phyloP scores from a whole-genome alignment of 2,113 vertebrate species.

The Pandion haliaetus region DNA sequence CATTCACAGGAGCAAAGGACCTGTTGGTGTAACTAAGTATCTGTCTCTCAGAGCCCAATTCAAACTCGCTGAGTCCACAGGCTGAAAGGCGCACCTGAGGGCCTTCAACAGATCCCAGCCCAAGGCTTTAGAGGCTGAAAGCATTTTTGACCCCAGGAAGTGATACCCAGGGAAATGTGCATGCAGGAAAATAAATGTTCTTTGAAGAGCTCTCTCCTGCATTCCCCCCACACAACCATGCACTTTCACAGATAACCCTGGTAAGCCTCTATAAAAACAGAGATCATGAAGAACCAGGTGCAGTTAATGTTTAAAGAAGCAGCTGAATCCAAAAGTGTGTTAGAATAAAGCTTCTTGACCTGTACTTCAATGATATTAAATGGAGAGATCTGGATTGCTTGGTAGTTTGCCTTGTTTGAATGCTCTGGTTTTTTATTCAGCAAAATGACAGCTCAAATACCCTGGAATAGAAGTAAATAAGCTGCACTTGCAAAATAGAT shows the following conservation, averaged over 20 bases:
- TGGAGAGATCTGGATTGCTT: not conserved
- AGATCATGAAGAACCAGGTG: not conserved
- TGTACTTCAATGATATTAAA: not conserved
- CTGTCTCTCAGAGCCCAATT: not conserved
- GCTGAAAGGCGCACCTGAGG: not conserved
- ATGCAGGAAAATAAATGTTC: not conserved
- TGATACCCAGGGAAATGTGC: not conserved
- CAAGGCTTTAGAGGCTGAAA: not conserved
- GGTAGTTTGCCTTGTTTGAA: not conserved
- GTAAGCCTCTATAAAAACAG: not conserved
- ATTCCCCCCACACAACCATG: not conserved
- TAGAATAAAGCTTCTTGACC: not conserved
- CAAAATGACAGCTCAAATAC: not conserved
- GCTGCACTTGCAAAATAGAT: not conserved
- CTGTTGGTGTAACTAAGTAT: not conserved
- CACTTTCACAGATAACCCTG: not conserved
- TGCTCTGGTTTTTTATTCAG: not conserved
- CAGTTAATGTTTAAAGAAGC: not conserved
- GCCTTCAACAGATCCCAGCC: not conserved
- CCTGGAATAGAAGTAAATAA: not conserved
- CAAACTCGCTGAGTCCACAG: not conserved
- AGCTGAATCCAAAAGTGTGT: not conserved
- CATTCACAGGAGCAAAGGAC: not conserved
- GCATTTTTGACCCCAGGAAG: rapidly evolving
- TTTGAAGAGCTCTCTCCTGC: not conserved